Conservation (phyloP, 2,888 invertebrate genomes). For the Invenusta paracnida region DNA sequence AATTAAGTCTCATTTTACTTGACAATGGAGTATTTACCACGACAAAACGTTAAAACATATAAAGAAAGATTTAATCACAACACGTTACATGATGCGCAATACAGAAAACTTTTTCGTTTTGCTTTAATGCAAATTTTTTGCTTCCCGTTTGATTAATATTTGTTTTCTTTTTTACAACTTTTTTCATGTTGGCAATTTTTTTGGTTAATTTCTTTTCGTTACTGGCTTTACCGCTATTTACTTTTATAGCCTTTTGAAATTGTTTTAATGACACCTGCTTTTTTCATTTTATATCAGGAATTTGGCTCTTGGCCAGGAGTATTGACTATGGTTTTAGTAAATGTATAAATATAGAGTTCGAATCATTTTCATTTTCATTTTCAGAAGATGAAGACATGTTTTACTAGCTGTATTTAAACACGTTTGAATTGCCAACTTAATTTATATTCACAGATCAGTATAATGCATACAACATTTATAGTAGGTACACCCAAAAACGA, state of each 20-base stretch:
- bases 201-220: background rate
- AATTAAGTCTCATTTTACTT: background rate
- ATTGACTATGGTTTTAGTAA: background rate
- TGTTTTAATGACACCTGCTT: background rate
- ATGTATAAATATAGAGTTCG: background rate
- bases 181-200: background rate
- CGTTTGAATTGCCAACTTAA: too few species aligned
- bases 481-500: background rate
- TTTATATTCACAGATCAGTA: background rate
- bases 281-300: background rate
- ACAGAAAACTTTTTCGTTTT: constrained; percentile 22
- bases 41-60: constrained; percentile 17
- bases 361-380: too few species aligned
- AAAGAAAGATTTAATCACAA: constrained; percentile 22
- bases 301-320: background rate
- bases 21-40: background rate
- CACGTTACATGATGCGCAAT: background rate
- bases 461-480: background rate
- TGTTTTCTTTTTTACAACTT: background rate
- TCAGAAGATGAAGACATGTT: too few species aligned
- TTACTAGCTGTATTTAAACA: too few species aligned
- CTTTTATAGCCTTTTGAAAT: background rate
- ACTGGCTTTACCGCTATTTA: background rate
- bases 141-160: background rate
- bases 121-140: background rate